Evolutionary conservation across 2,113 vertebrate species (phyloP), one percentile per base, ranked within the genome.

Genomic region (Actenoides hombroni): DNA sequence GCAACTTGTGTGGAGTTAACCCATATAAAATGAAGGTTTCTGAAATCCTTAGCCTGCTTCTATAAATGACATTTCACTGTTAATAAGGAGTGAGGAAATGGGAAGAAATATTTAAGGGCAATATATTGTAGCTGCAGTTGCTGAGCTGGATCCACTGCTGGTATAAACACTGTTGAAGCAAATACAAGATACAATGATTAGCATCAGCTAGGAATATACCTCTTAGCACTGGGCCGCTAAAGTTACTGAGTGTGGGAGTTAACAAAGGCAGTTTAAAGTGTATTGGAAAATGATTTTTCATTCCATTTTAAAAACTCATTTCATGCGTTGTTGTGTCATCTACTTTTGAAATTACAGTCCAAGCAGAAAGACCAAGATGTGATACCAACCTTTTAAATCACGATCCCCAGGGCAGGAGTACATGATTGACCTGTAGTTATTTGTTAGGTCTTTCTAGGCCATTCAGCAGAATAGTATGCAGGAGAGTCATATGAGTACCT

Each of bases 231-330:
- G 49, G 63, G 29, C 63, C 26, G 87, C 88, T 87, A 89, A 92
- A 93, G 83, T 94, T 92, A 48, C 71, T 75, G 95, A 87, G 81
- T 75, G 59, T 48, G 24, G 40, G 78, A 91, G 94, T 95, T 94
- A 97, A 97, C 83, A 96, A 95, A 95, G 86, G 94, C 81, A 82
- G 61, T 86, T 96, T 96, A 92, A 93, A 92, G 53, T 35, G 59
- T 87, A 85, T 83, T 96, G 90, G 91, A 96, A 96, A 88, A 84
- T 78, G 44, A 83, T 81, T 90, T 97, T 97, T 90, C 67, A 78
- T 92, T 94, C 68, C 57, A 95, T 95, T 97, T 95, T 83, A 88
- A 96, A 97, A 97, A 87, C 95, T 96, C 93, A 95, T 96, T 95
- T 94, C 95, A 97, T 92, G 92, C 91, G 88, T 95, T 95, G 79